Conservation (phyloP, 2,888 invertebrate genomes). For the Cosmorhoe ocellata region DNA sequence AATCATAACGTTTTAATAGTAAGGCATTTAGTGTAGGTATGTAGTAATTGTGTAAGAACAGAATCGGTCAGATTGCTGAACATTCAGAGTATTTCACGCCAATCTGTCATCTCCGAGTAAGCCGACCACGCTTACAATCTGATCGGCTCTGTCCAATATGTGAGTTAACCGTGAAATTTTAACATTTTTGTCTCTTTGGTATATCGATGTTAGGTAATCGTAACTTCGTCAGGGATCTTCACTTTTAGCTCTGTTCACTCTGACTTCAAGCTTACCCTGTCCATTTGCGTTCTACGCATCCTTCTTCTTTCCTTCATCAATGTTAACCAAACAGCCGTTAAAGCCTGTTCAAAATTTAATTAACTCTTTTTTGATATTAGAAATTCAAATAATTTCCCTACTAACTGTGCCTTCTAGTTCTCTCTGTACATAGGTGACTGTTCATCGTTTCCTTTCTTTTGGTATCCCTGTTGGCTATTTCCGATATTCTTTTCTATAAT, state of each 20-base stretch:
- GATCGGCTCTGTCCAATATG: slow-evolving; percentile 55
- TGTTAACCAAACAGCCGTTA: neutral
- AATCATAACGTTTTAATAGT: slow-evolving; percentile 64
- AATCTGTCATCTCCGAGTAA: neutral
- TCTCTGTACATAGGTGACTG: slow-evolving; percentile 63
- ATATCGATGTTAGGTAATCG: slow-evolving; percentile 50
- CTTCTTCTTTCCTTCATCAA: neutral
- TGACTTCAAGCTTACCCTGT: slow-evolving; percentile 19
- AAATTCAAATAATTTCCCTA: slow-evolving; percentile 52
- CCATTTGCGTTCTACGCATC: slow-evolving; percentile 10
- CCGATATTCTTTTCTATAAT: slow-evolving; percentile 21
- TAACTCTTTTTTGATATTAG: slow-evolving; percentile 13
- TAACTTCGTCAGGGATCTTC: slow-evolving; percentile 46
- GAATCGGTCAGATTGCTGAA: slow-evolving; percentile 58
- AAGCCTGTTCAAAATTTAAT: neutral
- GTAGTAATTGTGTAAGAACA: slow-evolving; percentile 43
- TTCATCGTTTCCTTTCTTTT: slow-evolving; percentile 36
- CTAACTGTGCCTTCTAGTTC: slow-evolving; percentile 79
- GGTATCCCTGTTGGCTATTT: slow-evolving; percentile 16
- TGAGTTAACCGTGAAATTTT: slow-evolving; percentile 54
- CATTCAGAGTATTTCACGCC: slow-evolving; percentile 10
- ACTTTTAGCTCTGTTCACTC: slow-evolving; percentile 22
- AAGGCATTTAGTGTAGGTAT: slow-evolving; percentile 63
- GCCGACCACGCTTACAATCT: slow-evolving; percentile 41
- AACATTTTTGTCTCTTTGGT: slow-evolving; percentile 51